Base-by-base conservation (phyloP, 2,113 vertebrate genomes). In the Misgurnus mizolepis region DNA sequence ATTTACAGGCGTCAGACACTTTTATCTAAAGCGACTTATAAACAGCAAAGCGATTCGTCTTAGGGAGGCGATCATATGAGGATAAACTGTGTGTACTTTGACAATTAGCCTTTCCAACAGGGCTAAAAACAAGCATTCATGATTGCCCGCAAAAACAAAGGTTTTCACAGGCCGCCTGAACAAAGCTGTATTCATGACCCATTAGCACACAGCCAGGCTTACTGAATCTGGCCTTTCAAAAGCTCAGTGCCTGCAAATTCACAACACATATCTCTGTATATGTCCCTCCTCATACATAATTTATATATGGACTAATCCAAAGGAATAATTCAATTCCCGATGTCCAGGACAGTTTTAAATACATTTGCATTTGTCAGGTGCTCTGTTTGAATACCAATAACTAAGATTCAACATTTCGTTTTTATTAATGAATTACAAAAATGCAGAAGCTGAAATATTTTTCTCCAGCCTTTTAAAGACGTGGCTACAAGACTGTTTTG, bases 151-250 rank as follows among this genome's bases (percentile, higher is more conserved):
- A 88, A 85, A 81, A 89, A 90, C 87, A 90, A 87, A 83, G 56
- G 75, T 81, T 81, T 84, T 79, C 61, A 86, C 79, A 77, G 78
- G 79, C 81, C 82, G 65, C 73, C 82, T 15, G 75, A 84, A 91
- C 89, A 93, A 89, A 86, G 87, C 80, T 67, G 87, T 76, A 91
- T 92, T 93, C 87, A 92, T 90, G 88, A 87, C 84, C 68, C n/a
- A 9, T 61, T 83, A 85, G 81, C 86, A 65, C 79, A 83, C 61
- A 87, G 87, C 85, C 90, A 88, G 87, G 69, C 84, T 87, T 82
- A 50, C 82, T 86, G 73, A 90, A 89, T 86, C 81, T 87, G 76
- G 73, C 88, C 83, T 87, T 69, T 88, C 83, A 89, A 79, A 66
- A 82, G 80, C 67, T 56, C 66, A 66, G 72, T 69, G 45, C 67